These are phyloP conservation scores for Willowsia nigromaculata DNA, from an alignment of 2,888 invertebrate genomes.

Conservation along the genomic window DNA sequence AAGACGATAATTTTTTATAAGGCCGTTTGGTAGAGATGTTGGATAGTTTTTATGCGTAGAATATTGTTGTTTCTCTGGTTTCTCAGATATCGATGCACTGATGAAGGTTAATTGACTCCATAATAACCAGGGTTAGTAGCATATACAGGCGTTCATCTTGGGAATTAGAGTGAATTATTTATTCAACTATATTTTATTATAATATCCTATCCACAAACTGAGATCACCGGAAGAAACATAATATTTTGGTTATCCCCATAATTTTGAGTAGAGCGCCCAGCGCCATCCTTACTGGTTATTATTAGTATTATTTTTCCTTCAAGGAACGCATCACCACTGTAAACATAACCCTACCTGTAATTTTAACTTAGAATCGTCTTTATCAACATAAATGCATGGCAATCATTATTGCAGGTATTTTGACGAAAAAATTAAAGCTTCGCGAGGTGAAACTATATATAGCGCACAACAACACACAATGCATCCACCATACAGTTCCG, in stretches of 20 bases:
- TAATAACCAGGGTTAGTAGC: constrained; percentile 22
- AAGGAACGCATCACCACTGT: neutral
- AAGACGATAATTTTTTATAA: constrained; percentile 13
- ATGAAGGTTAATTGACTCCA: neutral
- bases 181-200: neutral
- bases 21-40: constrained; percentile 61
- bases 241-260: neutral
- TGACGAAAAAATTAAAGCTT: neutral
- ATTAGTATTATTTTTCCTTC: neutral
- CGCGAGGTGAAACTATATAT: neutral
- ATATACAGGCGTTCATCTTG: constrained; percentile 20
- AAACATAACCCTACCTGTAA: neutral
- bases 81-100: neutral
- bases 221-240: constrained; percentile 63
- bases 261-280: constrained; percentile 32
- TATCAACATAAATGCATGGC: constrained; percentile 4
- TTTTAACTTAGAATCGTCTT: neutral
- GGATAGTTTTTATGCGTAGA: neutral
- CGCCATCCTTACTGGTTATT: constrained; percentile 14
- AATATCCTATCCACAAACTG: constrained; percentile 41
- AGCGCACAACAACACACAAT: neutral
- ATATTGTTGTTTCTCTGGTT: neutral
- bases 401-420: constrained; percentile 27
- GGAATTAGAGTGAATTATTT: neutral
- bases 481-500: neutral